Evolutionary conservation across 2,888 invertebrate genomes (phyloP).

Genomic region (Amaurobius ferox): DNA sequence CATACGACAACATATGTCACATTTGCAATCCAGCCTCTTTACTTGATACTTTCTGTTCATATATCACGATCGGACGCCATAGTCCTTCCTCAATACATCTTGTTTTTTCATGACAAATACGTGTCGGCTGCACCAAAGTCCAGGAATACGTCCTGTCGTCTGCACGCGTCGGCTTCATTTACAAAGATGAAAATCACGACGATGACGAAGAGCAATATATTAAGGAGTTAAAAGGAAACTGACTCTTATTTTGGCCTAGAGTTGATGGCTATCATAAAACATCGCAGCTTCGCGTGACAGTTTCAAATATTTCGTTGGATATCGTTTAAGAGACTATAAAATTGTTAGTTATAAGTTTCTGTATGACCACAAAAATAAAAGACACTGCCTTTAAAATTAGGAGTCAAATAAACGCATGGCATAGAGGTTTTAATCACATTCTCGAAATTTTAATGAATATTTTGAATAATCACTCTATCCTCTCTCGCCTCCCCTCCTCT

Average conservation of each 20-base stretch:
- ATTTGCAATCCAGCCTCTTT: constrained; percentile 21
- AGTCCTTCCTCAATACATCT: constrained; percentile 34
- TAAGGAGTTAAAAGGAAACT: constrained; percentile 4
- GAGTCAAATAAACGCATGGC: no score
- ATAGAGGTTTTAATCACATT: no score
- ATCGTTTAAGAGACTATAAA: not conserved
- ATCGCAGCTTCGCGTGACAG: constrained; percentile 23
- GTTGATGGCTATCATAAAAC: constrained; percentile 42
- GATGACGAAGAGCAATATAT: constrained; percentile 34
- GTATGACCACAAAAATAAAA: no score
- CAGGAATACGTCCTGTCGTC: constrained; percentile 3
- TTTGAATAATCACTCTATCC: no score
- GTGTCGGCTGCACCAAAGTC: not conserved
- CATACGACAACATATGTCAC: not conserved
- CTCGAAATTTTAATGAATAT: no score
- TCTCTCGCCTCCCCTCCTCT: no score
- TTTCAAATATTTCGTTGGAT: not conserved
- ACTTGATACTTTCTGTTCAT: not conserved
- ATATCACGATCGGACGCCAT: constrained; percentile 9
- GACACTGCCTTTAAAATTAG: no score
- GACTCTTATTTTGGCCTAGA: constrained; percentile 19
- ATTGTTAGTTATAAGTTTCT: no score
- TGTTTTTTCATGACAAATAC: constrained; percentile 47
- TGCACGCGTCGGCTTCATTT: constrained; percentile 31
- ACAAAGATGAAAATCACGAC: constrained; percentile 52